Base-by-base conservation (phyloP, 1,140 invertebrate species). In the Himalopsyche phryganea region DNA sequence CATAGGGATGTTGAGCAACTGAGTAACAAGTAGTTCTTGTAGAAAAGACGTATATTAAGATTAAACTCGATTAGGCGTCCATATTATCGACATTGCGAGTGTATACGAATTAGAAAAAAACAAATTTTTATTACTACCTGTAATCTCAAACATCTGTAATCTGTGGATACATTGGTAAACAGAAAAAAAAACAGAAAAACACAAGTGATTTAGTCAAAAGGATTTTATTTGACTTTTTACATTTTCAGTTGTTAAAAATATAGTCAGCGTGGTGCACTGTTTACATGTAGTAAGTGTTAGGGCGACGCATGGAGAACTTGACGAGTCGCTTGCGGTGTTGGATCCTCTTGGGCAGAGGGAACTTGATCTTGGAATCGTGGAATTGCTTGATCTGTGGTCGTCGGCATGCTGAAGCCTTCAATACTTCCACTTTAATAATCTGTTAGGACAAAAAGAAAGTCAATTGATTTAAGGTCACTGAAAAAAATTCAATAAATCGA, bases 331-430 rank as follows among this genome's bases (percentile, higher is more conserved):
- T 90, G 71, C 85, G 85, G 67, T 90, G 84, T 65, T 90, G 86
- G 59, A 97, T 92, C 63, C 95, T 85, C 77, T 97, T 95, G 20
- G 95, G 92, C 74, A 98, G 80, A 55, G 97, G 97, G 87, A 99
- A 99, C 70, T 85, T 86, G 75, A 99, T 97, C 67, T 87, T 90
- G 35, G 90, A 87, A 79, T 98, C 92, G 76, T 99, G 96, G 86
- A 99, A 99, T 79, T 98, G 96, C 80, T 97, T 98, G 15, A 99
- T 88, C 69, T 94, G 88, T 4, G 95, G 89, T 68, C 97, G 84
- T 65, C 96, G 85, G 69, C 93, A 96, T 64, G 95, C 92, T 9
- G 80, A 77, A 18, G 94, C 90, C 64, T 88, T 85, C 11, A 99
- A 90, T 50, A 87, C 82, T 73, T 98, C 90, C 55, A 98, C 95